These are phyloP conservation scores for Corythornis vintsioides DNA, from an alignment of 2,113 vertebrate species.

Conservation along the genomic window DNA sequence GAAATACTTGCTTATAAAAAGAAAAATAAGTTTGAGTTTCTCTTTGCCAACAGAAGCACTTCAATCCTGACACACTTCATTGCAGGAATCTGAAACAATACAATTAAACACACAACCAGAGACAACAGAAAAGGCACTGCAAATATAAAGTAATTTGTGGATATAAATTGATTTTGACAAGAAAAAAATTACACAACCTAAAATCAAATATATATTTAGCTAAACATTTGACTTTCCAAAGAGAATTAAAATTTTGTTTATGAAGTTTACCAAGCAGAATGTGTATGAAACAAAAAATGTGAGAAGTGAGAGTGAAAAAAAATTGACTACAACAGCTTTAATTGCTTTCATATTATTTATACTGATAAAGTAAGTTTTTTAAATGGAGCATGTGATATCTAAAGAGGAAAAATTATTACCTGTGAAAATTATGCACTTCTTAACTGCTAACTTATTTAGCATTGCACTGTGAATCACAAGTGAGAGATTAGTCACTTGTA, in stretches of 20 bases:
- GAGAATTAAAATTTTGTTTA: neutral
- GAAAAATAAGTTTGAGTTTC: neutral
- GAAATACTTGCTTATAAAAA: neutral
- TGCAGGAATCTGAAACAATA: neutral
- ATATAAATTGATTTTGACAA: neutral
- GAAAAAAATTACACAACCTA: neutral
- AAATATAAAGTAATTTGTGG: neutral
- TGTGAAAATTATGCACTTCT: neutral
- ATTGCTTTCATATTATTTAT: neutral
- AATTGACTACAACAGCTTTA: neutral
- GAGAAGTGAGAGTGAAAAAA: neutral
- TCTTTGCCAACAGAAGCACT: neutral
- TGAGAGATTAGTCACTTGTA: neutral
- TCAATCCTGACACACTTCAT: neutral
- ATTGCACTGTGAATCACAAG: neutral
- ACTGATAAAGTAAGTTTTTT: neutral
- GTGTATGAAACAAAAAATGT: neutral
- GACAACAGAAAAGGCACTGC: neutral
- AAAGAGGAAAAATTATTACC: neutral
- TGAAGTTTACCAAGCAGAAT: neutral
- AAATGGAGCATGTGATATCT: neutral
- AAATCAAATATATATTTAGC: neutral
- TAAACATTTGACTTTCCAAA: neutral
- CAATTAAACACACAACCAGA: neutral
- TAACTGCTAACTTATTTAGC: neutral